phyloP scores from a whole-genome alignment of 2,888 invertebrate species.

The Stegana nigrithorax region DNA sequence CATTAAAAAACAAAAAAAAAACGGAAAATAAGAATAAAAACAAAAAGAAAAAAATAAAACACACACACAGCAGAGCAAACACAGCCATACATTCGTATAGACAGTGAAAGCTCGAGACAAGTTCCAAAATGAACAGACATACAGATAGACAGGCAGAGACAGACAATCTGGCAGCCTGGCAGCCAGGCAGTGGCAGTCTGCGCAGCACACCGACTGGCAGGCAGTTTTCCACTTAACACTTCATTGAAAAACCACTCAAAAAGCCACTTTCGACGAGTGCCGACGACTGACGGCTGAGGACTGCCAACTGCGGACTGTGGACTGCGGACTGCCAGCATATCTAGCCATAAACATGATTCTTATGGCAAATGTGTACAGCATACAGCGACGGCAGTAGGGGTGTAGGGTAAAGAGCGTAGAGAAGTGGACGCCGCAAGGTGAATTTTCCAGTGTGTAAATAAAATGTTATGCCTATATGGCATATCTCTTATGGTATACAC shows the following conservation, averaged over 20 bases:
- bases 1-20: no score
- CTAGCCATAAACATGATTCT: no score
- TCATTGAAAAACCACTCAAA: conserved; percentile 63
- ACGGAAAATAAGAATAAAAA: no score
- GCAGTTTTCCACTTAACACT: conserved; percentile 58
- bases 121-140: not conserved
- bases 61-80: no score
- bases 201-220: conserved; percentile 27
- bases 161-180: not conserved
- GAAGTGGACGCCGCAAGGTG: conserved; percentile 9
- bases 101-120: not conserved
- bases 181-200: not conserved
- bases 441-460: conserved; percentile 25
- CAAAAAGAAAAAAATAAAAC: no score
- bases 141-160: not conserved
- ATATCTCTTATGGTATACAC: conserved; percentile 17
- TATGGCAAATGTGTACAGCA: no score
- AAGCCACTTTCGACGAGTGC: conserved; percentile 51
- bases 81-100: not conserved
- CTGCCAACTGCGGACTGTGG: no score
- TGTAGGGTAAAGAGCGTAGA: not conserved
- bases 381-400: not conserved
- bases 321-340: no score
- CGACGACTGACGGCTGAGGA: not conserved
- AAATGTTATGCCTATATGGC: conserved; percentile 38